Conservation (phyloP, 2,888 invertebrate species). For the Abrostola tripartita region DNA sequence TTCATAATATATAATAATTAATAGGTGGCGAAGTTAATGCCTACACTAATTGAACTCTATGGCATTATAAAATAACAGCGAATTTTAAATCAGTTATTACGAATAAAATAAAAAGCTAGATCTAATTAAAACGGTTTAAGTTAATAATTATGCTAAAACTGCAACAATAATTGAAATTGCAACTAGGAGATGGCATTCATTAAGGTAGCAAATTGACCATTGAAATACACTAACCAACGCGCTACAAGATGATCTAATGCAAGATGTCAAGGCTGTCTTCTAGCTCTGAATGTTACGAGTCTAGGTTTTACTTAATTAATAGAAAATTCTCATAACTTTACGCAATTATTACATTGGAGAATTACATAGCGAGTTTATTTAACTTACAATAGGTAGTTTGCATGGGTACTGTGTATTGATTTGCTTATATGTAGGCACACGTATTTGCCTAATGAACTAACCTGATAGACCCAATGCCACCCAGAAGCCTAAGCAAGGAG, state of each 20-base stretch:
- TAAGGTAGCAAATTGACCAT: conserved; percentile 20
- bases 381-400: conserved; percentile 16
- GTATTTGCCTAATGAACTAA: conserved; percentile 25
- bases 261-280: conserved; percentile 77
- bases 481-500: conserved; percentile 45
- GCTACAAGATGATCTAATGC: conserved; percentile 46
- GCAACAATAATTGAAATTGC: neutral
- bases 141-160: neutral
- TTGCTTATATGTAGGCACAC: conserved; percentile 14
- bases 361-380: conserved; percentile 24
- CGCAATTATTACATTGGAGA: conserved; percentile 29
- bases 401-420: conserved; percentile 18
- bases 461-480: conserved; percentile 37
- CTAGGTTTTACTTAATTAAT: conserved; percentile 59
- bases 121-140: too few species aligned
- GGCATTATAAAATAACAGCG: too few species aligned
- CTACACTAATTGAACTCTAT: too few species aligned
- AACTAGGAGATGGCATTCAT: conserved; percentile 7
- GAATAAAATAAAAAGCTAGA: too few species aligned
- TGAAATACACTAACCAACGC: conserved; percentile 39
- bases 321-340: conserved; percentile 59
- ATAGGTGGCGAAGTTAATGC: too few species aligned
- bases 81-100: too few species aligned
- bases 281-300: conserved; percentile 64
- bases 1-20: too few species aligned